phyloP scores from a whole-genome alignment of 2,888 invertebrate genomes.

The Branchinecta sandiegonensis region DNA sequence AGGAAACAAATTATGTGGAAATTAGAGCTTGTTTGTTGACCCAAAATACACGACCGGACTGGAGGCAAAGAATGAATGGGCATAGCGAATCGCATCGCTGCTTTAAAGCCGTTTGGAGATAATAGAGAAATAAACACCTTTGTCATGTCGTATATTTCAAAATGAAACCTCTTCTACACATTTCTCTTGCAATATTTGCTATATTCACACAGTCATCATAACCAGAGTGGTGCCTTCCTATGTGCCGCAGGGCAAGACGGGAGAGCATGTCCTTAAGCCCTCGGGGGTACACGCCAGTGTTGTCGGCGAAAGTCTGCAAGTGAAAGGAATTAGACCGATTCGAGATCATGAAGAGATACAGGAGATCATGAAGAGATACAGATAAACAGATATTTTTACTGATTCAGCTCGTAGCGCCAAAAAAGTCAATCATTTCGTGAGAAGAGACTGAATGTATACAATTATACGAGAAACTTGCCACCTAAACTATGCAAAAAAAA shows the following conservation, averaged over 20 bases:
- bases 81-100: too few species aligned
- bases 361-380: neutral
- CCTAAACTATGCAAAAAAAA: too few species aligned
- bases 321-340: constrained; percentile 12
- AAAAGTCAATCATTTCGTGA: too few species aligned
- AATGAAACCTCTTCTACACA: constrained; percentile 8
- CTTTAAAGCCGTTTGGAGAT: too few species aligned
- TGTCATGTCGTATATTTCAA: neutral
- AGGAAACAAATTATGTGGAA: too few species aligned
- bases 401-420: neutral
- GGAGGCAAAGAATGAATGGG: too few species aligned
- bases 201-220: constrained; percentile 15
- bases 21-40: too few species aligned
- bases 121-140: neutral
- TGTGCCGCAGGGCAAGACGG: constrained; percentile 31
- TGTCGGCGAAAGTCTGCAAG: constrained; percentile 30
- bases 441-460: too few species aligned
- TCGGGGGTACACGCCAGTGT: constrained; percentile 34
- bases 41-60: too few species aligned
- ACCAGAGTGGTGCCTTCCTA: constrained; percentile 39
- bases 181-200: constrained; percentile 1
- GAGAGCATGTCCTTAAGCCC: constrained; percentile 35
- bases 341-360: neutral
- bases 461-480: too few species aligned
- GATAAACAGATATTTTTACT: neutral